Evolutionary conservation across 2,888 invertebrate genomes (phyloP).

Genomic region (Eupithecia exiguata): DNA sequence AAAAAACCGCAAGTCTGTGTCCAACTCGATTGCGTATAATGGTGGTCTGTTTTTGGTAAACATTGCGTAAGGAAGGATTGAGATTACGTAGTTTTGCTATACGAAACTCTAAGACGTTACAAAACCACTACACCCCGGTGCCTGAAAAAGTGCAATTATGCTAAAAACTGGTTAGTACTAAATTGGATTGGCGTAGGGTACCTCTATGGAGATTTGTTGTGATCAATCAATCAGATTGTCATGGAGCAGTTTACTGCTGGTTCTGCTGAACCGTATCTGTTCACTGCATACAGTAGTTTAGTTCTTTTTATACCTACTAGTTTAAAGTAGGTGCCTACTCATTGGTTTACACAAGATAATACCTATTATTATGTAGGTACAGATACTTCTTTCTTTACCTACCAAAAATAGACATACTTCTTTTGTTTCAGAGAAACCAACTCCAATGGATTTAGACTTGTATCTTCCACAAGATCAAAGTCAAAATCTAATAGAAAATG

Average conservation of each 20-base stretch:
- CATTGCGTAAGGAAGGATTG: slow-evolving; percentile 12
- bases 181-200: not conserved
- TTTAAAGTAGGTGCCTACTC: no score
- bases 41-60: slow-evolving; percentile 9
- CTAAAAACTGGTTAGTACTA: slow-evolving; percentile 14
- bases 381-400: no score
- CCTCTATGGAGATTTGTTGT: not conserved
- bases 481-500: slow-evolving; percentile 34
- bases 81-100: slow-evolving; percentile 1
- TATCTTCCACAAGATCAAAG: slow-evolving; percentile 25
- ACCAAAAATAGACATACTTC: not conserved
- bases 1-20: not conserved
- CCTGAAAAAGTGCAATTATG: slow-evolving; percentile 12
- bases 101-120: no score
- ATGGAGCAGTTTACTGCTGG: not conserved
- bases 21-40: not conserved
- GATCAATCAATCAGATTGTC: not conserved
- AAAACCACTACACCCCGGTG: not conserved
- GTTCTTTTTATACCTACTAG: not conserved
- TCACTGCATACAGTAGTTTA: not conserved
- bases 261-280: not conserved
- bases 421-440: slow-evolving; percentile 22
- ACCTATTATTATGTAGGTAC: not conserved
- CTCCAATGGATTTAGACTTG: slow-evolving; percentile 35
- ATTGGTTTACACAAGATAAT: no score